Conservation (phyloP, 1,140 invertebrate species). For the Drosophila pachea region DNA sequence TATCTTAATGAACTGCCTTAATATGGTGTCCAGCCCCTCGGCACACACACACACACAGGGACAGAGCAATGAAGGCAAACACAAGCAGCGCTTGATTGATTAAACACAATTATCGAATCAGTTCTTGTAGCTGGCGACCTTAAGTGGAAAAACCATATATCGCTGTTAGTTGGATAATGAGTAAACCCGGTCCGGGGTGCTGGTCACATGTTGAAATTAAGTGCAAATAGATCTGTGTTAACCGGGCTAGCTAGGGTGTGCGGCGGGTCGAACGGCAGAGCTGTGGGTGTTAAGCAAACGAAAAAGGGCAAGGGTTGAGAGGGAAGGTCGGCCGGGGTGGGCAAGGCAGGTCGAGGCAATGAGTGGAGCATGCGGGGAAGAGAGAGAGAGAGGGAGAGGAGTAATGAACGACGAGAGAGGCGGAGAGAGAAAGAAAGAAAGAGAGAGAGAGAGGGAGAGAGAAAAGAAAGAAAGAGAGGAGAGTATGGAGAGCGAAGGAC, state of each 20-base stretch:
- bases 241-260: not conserved
- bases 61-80: slow-evolving; percentile 30
- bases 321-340: too few species aligned
- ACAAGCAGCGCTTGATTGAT: slow-evolving; percentile 65
- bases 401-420: too few species aligned
- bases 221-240: slow-evolving; percentile 8
- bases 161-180: slow-evolving; percentile 13
- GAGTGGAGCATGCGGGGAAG: too few species aligned
- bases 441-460: too few species aligned
- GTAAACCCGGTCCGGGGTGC: not conserved
- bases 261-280: not conserved
- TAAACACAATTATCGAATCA: slow-evolving; percentile 71
- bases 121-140: slow-evolving; percentile 22
- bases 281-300: not conserved
- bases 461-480: too few species aligned
- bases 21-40: slow-evolving; percentile 28
- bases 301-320: not conserved
- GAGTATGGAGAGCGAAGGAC: too few species aligned
- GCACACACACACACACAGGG: too few species aligned
- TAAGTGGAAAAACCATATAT: not conserved
- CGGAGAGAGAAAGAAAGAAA: too few species aligned
- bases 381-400: too few species aligned
- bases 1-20: slow-evolving; percentile 71
- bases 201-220: slow-evolving; percentile 25
- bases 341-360: too few species aligned